phyloP scores from a whole-genome alignment of 1,140 invertebrate species.

The Caerostris darwini region DNA sequence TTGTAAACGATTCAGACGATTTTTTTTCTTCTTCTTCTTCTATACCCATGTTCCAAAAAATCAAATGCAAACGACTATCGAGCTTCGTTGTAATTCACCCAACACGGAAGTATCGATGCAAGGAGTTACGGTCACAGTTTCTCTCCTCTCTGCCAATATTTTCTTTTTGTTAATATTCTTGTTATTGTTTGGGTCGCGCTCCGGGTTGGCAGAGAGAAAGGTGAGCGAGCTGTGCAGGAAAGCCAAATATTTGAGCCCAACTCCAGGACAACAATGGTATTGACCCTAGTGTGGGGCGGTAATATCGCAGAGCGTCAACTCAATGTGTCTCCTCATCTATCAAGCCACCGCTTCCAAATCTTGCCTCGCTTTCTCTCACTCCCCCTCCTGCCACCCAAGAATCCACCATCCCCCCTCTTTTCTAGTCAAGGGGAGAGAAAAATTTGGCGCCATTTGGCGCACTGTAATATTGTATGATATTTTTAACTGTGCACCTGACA shows the following conservation, averaged over 20 bases:
- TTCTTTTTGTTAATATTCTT: slow-evolving; percentile 52
- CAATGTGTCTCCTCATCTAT: slow-evolving; percentile 76
- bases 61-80: slow-evolving; percentile 51
- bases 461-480: not conserved
- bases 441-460: slow-evolving; percentile 53
- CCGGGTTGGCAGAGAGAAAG: not conserved
- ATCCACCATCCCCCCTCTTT: not conserved
- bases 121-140: slow-evolving; percentile 20
- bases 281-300: slow-evolving; percentile 60
- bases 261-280: slow-evolving; percentile 70
- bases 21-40: not conserved
- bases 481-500: not conserved
- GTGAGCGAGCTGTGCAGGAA: slow-evolving; percentile 39
- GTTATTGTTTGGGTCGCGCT: slow-evolving; percentile 49
- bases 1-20: slow-evolving; percentile 33
- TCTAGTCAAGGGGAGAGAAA: not conserved
- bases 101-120: slow-evolving; percentile 32
- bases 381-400: not conserved
- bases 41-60: not conserved
- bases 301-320: slow-evolving; percentile 73
- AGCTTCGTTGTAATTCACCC: not conserved
- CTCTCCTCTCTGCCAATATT: slow-evolving; percentile 17
- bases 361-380: slow-evolving; percentile 30
- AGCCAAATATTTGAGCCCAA: slow-evolving; percentile 70
- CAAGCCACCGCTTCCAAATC: slow-evolving; percentile 59